These are phyloP conservation scores for Heterocephalus glaber DNA, from an alignment of 2,113 vertebrate species.

Conservation along the genomic window DNA sequence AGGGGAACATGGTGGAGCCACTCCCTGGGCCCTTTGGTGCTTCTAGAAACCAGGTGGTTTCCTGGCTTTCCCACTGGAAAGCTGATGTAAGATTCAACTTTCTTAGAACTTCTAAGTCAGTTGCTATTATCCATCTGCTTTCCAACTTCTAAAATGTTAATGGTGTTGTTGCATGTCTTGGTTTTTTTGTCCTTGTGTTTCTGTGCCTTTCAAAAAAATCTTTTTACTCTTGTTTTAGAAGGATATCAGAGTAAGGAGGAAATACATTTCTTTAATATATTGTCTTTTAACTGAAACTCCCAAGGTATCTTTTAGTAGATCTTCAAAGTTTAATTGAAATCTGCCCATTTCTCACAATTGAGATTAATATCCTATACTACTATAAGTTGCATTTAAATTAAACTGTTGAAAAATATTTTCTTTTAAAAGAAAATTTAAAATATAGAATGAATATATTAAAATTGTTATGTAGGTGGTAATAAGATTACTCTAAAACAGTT, in stretches of 20 bases:
- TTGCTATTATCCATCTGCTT: not conserved
- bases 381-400: not conserved
- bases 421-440: conserved; percentile 27
- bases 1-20: not conserved
- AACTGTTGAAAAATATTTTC: not conserved
- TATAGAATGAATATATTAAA: not conserved
- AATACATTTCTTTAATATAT: not conserved
- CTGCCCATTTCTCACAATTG: not conserved
- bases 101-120: not conserved
- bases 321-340: conserved; percentile 11
- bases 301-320: not conserved
- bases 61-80: not conserved
- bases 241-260: not conserved
- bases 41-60: not conserved
- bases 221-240: not conserved
- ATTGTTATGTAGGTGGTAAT: not conserved
- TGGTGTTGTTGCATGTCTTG: not conserved
- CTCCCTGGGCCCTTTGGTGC: not conserved
- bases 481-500: not conserved
- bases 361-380: not conserved
- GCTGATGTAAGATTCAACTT: not conserved
- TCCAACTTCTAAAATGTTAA: not conserved
- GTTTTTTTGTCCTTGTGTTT: not conserved
- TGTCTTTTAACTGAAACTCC: not conserved
- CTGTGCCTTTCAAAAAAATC: not conserved